Evolutionary conservation across 2,797 vertebrate genomes (phyloP).

Genomic region (Moxostoma hubbsi): DNA sequence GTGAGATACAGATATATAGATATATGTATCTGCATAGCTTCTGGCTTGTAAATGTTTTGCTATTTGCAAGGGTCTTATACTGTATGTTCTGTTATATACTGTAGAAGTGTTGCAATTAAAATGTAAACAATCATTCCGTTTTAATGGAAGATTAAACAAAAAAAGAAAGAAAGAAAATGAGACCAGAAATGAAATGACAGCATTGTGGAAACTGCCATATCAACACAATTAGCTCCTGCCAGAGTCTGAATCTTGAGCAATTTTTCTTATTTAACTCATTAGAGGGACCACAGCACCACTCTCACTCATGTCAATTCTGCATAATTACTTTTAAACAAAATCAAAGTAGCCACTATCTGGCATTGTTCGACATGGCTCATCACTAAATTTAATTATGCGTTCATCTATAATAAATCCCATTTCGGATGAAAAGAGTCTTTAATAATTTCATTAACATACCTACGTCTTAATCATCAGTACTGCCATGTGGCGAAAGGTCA

Average conservation of each 20-base stretch:
- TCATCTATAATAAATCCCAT: constrained; percentile 83
- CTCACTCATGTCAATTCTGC: constrained; percentile 83
- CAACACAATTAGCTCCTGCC: constrained; percentile 83
- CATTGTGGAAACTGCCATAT: constrained; percentile 72
- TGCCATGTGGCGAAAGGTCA: constrained; percentile 72
- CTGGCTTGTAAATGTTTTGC: too few species aligned
- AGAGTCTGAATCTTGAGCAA: constrained; percentile 78
- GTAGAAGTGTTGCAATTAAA: too few species aligned
- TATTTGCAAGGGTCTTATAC: too few species aligned
- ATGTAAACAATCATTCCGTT: constrained; percentile 18
- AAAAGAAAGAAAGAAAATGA: constrained; percentile 54
- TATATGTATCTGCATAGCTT: too few species aligned
- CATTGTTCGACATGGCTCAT: constrained; percentile 80
- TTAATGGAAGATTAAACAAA: constrained; percentile 53
- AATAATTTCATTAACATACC: constrained; percentile 55
- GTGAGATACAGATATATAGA: too few species aligned
- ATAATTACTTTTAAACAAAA: constrained; percentile 86
- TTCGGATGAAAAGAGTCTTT: constrained; percentile 68
- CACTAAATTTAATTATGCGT: constrained; percentile 82
- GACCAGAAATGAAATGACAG: constrained; percentile 75
- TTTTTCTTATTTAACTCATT: constrained; percentile 86
- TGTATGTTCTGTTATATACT: too few species aligned
- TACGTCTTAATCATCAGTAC: constrained; percentile 72
- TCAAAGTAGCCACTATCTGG: constrained; percentile 79
- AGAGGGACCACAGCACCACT: constrained; percentile 78